These are phyloP conservation scores for Naja naja DNA, from an alignment of 2,113 vertebrate genomes.

Conservation along the genomic window DNA sequence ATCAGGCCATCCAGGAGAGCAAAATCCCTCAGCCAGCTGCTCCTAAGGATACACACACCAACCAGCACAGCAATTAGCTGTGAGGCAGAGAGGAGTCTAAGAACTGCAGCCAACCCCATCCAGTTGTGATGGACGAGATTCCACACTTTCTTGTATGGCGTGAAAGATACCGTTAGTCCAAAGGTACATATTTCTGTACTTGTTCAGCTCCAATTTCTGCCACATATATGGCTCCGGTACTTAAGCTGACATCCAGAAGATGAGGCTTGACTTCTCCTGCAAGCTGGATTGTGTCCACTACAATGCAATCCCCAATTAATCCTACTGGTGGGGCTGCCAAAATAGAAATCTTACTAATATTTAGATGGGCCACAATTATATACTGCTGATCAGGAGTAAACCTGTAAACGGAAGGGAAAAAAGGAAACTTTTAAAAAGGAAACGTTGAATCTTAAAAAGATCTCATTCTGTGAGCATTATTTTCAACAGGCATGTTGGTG, in stretches of 20 bases:
- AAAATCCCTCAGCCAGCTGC: neutral
- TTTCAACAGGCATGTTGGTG: neutral
- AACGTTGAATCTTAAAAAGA: neutral
- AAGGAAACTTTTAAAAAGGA: neutral
- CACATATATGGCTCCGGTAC: slow-evolving; percentile 84
- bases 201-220: slow-evolving; percentile 92
- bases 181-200: slow-evolving; percentile 87
- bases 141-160: neutral
- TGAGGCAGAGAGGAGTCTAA: neutral
- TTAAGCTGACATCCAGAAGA: slow-evolving; percentile 83
- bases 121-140: fast-evolving
- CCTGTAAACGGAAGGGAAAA: slow-evolving; percentile 58
- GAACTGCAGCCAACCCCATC: neutral
- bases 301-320: slow-evolving; percentile 78
- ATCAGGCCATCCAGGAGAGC: neutral
- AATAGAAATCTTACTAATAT: slow-evolving; percentile 80
- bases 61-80: neutral
- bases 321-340: slow-evolving; percentile 81
- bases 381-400: slow-evolving; percentile 83
- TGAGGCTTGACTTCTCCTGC: slow-evolving; percentile 87
- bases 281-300: slow-evolving; percentile 82
- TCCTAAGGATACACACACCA: neutral
- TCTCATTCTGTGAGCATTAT: neutral
- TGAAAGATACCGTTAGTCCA: slow-evolving; percentile 33
- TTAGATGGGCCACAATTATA: slow-evolving; percentile 85